These are phyloP conservation scores for Lepidochrysops patricia DNA, from an alignment of 2,888 invertebrate species.

Conservation along the genomic window DNA sequence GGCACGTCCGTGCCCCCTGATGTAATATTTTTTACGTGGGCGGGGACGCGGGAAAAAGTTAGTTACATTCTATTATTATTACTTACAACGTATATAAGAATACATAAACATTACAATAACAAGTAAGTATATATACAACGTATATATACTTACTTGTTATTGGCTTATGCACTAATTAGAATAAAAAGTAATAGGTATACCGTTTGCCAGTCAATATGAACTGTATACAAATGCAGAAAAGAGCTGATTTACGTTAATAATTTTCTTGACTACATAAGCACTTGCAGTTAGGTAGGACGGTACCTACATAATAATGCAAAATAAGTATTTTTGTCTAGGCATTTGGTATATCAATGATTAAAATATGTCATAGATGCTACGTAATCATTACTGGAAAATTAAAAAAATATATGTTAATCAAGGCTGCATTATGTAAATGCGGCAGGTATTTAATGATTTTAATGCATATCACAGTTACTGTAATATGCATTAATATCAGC, in stretches of 20 bases:
- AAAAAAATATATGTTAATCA: not conserved
- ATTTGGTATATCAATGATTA: not conserved
- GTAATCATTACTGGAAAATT: not conserved
- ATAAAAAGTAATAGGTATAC: not conserved
- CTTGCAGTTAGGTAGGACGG: not conserved
- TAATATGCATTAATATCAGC: too few species aligned
- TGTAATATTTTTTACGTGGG: too few species aligned
- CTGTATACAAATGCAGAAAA: not conserved
- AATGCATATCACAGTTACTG: too few species aligned
- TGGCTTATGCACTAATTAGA: not conserved
- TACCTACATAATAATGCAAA: not conserved
- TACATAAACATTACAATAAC: too few species aligned
- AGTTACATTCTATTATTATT: not conserved
- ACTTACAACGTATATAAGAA: not conserved
- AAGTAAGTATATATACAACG: not conserved
- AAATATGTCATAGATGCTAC: not conserved
- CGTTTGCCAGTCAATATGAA: not conserved
- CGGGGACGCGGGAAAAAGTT: too few species aligned
- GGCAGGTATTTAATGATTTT: too few species aligned
- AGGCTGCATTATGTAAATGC: too few species aligned
- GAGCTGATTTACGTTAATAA: not conserved
- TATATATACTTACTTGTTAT: not conserved
- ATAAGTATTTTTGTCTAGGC: not conserved
- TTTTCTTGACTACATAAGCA: not conserved
- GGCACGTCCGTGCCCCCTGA: too few species aligned